Conservation (phyloP, 2,797 vertebrate species). For the Botia almorhae region DNA sequence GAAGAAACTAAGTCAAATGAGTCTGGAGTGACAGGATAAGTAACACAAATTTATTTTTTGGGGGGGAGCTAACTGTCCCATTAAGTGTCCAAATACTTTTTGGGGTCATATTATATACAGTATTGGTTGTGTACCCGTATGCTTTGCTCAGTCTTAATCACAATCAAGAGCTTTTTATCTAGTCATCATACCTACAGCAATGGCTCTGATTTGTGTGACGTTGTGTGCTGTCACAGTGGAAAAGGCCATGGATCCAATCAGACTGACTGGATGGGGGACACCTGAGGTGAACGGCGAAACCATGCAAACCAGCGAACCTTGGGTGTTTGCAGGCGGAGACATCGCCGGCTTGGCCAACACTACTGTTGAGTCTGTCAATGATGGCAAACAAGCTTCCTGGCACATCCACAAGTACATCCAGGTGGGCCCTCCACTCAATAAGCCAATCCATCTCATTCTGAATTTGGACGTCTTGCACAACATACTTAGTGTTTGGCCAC, state of each 20-base stretch:
- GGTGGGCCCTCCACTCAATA: constrained; percentile 90
- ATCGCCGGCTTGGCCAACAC: constrained; percentile 89
- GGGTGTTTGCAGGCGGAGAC: constrained; percentile 94
- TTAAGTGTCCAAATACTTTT: background rate
- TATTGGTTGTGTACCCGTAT: background rate
- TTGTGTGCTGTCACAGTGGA: constrained; percentile 87
- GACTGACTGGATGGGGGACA: constrained; percentile 88
- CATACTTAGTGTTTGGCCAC: constrained; percentile 50
- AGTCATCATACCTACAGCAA: background rate
- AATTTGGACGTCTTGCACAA: constrained; percentile 45
- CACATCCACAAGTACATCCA: constrained; percentile 93
- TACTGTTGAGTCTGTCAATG: constrained; percentile 93
- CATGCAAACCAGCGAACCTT: constrained; percentile 92
- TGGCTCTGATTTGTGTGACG: background rate
- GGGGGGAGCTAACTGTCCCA: background rate
- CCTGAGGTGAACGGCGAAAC: constrained; percentile 88
- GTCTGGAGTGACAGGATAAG: too few relatives aligned
- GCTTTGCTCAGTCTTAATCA: background rate
- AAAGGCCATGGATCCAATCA: constrained; percentile 87
- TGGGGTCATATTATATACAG: background rate
- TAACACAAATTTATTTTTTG: background rate
- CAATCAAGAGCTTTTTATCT: background rate
- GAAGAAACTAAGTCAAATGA: too few relatives aligned
- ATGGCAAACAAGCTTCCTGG: constrained; percentile 97
- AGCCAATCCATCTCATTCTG: constrained; percentile 82